Conservation (phyloP, 2,113 vertebrate species). For the Capra hircus region DNA sequence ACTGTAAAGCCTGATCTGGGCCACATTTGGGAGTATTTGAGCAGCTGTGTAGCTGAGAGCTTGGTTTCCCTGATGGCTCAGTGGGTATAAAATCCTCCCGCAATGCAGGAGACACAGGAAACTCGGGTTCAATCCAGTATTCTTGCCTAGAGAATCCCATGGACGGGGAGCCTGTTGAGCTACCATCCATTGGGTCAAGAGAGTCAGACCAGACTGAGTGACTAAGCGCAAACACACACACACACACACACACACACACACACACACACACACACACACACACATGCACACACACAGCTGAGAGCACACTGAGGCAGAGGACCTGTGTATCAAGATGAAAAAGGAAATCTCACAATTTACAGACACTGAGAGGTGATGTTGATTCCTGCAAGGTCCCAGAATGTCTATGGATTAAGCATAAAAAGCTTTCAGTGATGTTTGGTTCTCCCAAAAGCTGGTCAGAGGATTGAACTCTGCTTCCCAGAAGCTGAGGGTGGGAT, state of each 20-base stretch:
- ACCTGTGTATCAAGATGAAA: neutral
- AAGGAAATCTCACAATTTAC: neutral
- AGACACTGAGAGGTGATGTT: too few relatives aligned
- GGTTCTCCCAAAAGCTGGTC: neutral
- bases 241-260: neutral
- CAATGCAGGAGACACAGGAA: neutral
- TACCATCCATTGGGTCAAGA: neutral
- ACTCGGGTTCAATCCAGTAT: neutral
- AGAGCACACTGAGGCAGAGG: too few relatives aligned
- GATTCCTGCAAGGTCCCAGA: neutral
- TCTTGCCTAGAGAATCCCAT: neutral
- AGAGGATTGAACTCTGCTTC: neutral
- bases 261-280: too few relatives aligned
- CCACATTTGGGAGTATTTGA: neutral
- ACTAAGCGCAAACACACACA: neutral
- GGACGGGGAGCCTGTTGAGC: neutral
- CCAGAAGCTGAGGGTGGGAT: neutral
- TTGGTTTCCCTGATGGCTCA: neutral
- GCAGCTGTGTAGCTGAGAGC: neutral
- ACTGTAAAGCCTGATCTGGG: neutral
- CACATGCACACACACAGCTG: rapidly evolving
- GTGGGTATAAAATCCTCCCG: neutral
- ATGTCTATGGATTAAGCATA: rapidly evolving
- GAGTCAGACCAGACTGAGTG: neutral
- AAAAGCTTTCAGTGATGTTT: rapidly evolving